Evolutionary conservation across 2,797 vertebrate genomes (phyloP).

Genomic region (Darevskia mixta): DNA sequence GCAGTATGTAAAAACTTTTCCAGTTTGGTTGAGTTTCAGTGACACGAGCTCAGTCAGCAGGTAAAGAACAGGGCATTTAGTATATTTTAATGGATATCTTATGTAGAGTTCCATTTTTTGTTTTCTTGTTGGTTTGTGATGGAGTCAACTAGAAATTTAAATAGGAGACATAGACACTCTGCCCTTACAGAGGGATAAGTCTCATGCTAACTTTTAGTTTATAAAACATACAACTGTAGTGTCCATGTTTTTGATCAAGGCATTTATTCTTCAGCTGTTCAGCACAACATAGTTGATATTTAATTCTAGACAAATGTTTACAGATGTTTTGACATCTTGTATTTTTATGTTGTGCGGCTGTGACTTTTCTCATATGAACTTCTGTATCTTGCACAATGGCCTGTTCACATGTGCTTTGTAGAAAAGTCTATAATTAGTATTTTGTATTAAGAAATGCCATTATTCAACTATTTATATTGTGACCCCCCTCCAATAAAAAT

Average conservation of each 20-base stretch:
- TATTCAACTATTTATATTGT: slow-evolving; percentile 55
- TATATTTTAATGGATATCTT: not conserved
- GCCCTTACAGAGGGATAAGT: not conserved
- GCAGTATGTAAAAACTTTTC: too few species aligned
- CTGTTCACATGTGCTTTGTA: slow-evolving; percentile 5
- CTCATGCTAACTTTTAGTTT: not conserved
- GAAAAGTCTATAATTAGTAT: slow-evolving; percentile 31
- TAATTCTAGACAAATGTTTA: not conserved
- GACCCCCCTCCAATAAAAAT: slow-evolving; percentile 44
- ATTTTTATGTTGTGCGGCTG: not conserved
- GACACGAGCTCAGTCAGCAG: too few species aligned
- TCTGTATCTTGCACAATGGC: not conserved
- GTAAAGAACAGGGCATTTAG: not conserved
- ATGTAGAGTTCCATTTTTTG: not conserved
- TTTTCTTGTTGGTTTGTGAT: not conserved
- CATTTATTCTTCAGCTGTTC: not conserved
- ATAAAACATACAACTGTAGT: not conserved
- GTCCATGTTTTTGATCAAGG: not conserved
- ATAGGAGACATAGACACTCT: not conserved
- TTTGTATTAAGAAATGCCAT: slow-evolving; percentile 49
- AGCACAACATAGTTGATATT: not conserved
- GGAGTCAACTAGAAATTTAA: slow-evolving; percentile 11
- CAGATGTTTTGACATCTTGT: not conserved
- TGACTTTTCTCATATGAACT: slow-evolving; percentile 43
- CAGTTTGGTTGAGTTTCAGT: too few species aligned